Base-by-base conservation (phyloP, 1,140 invertebrate genomes). In the Drosophila lowei region DNA sequence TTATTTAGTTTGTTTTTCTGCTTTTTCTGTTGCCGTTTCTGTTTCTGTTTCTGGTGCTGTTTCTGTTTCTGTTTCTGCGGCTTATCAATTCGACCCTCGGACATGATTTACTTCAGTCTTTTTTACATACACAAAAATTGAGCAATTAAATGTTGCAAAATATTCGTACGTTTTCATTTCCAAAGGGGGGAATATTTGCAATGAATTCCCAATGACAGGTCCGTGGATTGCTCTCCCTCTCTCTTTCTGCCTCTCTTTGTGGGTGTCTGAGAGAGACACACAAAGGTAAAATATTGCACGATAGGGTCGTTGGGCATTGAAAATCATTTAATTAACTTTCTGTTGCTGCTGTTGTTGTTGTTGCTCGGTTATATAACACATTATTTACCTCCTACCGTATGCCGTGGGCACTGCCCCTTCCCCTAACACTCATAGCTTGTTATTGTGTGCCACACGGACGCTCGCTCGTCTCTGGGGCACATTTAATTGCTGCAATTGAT, bases 401-500 rank as follows among this genome's bases (percentile, higher is more conserved):
- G 30, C 68, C 28, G 11, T 13, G 34, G 11, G 30, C 52, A 56
- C 43, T 54, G 34, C 34, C 62, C 54, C 60, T 50, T 54, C 65
- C 48, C 56, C 67, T 81, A 65, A 75, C 77, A 83, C 83, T 83
- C 79, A 80, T 77, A 57, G 71, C 71, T 70, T 53, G 59, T 65
- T 72, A 68, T 60, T 58, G 41, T 25, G 7, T 4, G 11, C 18
- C 60, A 16, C 43, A 23, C n/a, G 23, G 2, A 9, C 30, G 8
- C 8, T 9, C 30, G 8, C 30, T 30, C 41, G 43, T 48, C 46
- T 60, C 76, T 78, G 72, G 66, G 77, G 63, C 80, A 84, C 81
- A 85, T 85, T 85, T 85, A 85, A 85, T 85, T 85, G 80, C 80
- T 77, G 81, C 80, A 85, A 85, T 85, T 85, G 80, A 85, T 85